A percentile compares a stretch with the other conserved stretches of the same genome.
These are phyloP conservation scores for Cataglyphis altisquamis DNA, from an alignment of 2,888 invertebrate species.

Conservation along the genomic window DNA sequence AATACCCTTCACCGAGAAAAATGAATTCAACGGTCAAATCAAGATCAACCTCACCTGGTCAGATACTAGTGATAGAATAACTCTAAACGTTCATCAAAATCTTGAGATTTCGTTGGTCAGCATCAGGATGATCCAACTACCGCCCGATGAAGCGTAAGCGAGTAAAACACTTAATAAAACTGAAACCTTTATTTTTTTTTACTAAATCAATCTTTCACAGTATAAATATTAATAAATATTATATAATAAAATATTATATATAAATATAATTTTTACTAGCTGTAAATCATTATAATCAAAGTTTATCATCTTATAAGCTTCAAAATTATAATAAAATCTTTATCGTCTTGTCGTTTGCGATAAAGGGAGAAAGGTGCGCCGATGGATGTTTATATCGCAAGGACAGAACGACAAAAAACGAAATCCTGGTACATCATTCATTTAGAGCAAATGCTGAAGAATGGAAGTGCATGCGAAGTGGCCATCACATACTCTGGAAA, in stretches of 20 bases:
- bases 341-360: slow-evolving; percentile 25
- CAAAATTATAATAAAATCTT: slow-evolving; percentile 5
- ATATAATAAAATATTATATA: background rate
- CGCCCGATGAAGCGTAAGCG: slow-evolving; percentile 81
- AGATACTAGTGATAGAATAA: slow-evolving; percentile 89
- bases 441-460: slow-evolving; percentile 88
- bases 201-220: background rate
- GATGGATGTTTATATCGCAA: slow-evolving; percentile 61
- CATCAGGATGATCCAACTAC: slow-evolving; percentile 86
- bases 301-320: background rate
- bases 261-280: background rate
- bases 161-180: background rate
- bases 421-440: slow-evolving; percentile 84
- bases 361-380: background rate
- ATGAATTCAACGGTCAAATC: slow-evolving; percentile 90
- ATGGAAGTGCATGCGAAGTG: slow-evolving; percentile 88
- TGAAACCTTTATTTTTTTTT: background rate
- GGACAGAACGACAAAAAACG: slow-evolving; percentile 30
- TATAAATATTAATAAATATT: background rate
- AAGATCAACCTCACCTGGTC: slow-evolving; percentile 91
- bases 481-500: slow-evolving; percentile 90
- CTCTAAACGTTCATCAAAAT: slow-evolving; percentile 90
- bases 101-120: slow-evolving; percentile 88
- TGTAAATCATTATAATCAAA: background rate
- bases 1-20: slow-evolving; percentile 89